Conservation (phyloP, 2,113 vertebrate genomes). For the Octodon degus region DNA sequence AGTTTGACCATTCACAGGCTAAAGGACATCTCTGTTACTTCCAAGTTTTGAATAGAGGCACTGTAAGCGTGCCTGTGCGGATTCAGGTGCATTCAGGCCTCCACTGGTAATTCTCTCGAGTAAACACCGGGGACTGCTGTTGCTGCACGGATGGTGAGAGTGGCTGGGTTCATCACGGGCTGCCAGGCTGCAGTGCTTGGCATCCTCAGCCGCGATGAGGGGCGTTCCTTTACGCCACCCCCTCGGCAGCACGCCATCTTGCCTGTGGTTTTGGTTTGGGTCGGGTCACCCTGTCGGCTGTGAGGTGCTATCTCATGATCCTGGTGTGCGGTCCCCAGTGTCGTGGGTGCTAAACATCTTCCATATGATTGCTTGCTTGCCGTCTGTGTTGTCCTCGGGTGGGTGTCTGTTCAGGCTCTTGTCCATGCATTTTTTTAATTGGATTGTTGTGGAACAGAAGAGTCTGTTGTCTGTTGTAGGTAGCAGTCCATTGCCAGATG, state of each 20-base stretch:
- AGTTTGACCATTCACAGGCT: neutral
- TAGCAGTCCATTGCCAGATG: neutral
- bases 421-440: neutral
- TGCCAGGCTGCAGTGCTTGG: neutral
- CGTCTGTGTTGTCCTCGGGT: neutral
- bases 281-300: neutral
- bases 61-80: neutral
- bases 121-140: neutral
- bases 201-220: neutral
- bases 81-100: neutral
- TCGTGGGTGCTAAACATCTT: neutral
- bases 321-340: neutral
- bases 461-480: neutral
- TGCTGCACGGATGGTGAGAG: neutral
- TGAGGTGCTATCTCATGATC: neutral
- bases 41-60: neutral
- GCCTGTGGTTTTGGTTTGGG: neutral
- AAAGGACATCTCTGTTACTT: neutral
- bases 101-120: neutral
- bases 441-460: neutral
- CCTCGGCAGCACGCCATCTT: neutral
- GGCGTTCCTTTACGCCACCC: neutral
- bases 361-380: neutral
- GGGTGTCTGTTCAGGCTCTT: neutral
- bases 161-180: neutral